Evolutionary conservation across 1,140 invertebrate species (phyloP), one percentile per base, ranked within the genome.

Genomic region (Conus ventricosus): DNA sequence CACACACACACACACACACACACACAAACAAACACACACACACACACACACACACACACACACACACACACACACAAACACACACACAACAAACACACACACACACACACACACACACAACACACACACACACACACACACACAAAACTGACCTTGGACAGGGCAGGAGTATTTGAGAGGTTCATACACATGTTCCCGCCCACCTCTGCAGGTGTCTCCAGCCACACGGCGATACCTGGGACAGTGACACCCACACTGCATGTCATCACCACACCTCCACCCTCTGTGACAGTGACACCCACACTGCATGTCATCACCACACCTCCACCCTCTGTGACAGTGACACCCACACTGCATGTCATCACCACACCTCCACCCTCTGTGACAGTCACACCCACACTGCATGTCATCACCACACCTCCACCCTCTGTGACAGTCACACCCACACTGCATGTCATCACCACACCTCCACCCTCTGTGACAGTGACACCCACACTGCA

Each of bases 141-240:
- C 55, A 89, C 89, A 4, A 60, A 15, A 60, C 57, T 4, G 15
- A 95, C 94, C 93, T 92, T 80, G 87, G 4, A 96, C 90, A 82
- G 96, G 96, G 93, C 96, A 97, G n/a, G 96, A 95, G 78, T 96
- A 95, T 87, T 92, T 93, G 90, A 97, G 96, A 4, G 97, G 97
- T 76, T 97, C 96, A 93, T 97, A 98, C 51, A 96, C 95, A 84
- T 96, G 96, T n/a, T 97, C 96, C 54, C 96, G 95, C 10, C 97
- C 97, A 60, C 96, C 96, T 39, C 95, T 94, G 94, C 98, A 99
- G 4, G 96, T 96, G 94, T 98, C 97, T 5, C 97, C 97, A 23
- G 97, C 95, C 85, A 98, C 97, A 94, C 97, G 97, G 6, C 97
- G 95, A 93, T 98, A 99, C 5, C 95, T 95, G 88, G 23, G 90